A percentile compares a stretch with the other conserved stretches of the same genome.
phyloP scores from a whole-genome alignment of 2,797 vertebrate genomes.

The Menidia menidia region DNA sequence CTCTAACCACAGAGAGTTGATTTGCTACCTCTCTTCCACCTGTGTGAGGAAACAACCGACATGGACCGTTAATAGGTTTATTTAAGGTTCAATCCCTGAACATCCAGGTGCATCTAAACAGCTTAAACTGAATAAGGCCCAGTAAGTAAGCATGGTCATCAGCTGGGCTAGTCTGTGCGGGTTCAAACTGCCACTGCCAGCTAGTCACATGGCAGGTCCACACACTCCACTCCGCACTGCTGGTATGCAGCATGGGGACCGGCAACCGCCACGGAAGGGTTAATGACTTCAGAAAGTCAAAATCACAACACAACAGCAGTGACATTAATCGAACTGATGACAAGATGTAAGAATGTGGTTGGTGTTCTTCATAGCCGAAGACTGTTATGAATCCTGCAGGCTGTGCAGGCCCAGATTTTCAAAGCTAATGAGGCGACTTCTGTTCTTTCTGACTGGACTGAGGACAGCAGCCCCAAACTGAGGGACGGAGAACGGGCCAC shows the following conservation, averaged over 20 bases:
- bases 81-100: constrained; percentile 52
- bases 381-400: no score
- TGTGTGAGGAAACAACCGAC: constrained; percentile 33
- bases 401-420: no score
- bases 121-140: constrained; percentile 65
- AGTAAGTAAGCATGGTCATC: constrained; percentile 48
- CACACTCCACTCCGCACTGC: constrained; percentile 1
- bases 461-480: no score
- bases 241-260: neutral
- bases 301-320: neutral
- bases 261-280: neutral
- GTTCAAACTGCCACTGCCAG: constrained; percentile 16
- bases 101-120: constrained; percentile 60
- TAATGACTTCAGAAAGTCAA: neutral
- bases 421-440: no score
- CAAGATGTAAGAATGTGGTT: no score
- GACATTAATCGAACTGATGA: no score
- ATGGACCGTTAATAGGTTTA: constrained; percentile 70
- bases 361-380: no score
- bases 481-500: no score
- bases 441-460: no score
- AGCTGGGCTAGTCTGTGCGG: constrained; percentile 28
- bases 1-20: neutral
- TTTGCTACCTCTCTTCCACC: constrained; percentile 24
- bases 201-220: neutral